A percentile compares a stretch with the other conserved stretches of the same genome.
phyloP scores from a whole-genome alignment of 92 coral and sea anemone species.

The Meandrina meandrites region DNA sequence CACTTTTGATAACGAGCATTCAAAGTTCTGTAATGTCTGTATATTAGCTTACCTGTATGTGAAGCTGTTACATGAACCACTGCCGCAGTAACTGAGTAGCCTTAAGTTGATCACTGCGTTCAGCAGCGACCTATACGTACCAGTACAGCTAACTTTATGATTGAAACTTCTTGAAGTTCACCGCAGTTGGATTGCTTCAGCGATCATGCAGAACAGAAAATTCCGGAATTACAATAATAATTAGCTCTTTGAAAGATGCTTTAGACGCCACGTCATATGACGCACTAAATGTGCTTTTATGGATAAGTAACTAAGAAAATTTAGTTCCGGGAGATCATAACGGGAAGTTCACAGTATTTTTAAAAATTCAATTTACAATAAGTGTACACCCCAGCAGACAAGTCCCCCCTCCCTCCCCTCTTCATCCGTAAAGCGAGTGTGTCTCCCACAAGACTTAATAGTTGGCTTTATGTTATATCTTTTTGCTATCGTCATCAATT shows the following conservation, averaged over 20 bases:
- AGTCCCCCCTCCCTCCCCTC: not conserved
- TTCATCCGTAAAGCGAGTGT: no score
- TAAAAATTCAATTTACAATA: not conserved
- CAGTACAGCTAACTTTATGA: not conserved
- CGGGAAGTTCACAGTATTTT: not conserved
- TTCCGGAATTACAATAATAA: not conserved
- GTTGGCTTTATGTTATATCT: no score
- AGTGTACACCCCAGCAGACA: not conserved
- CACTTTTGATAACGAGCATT: not conserved
- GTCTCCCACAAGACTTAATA: no score
- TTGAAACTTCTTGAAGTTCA: not conserved
- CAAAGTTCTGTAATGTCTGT: not conserved
- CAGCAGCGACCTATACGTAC: not conserved
- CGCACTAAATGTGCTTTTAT: not conserved
- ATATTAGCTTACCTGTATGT: not conserved
- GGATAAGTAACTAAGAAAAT: not conserved
- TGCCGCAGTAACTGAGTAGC: not conserved
- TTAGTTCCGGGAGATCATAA: not conserved
- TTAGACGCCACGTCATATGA: not conserved
- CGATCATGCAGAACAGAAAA: constrained; percentile 27
- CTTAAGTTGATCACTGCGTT: not conserved
- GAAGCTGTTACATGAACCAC: not conserved
- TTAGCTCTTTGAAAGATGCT: not conserved
- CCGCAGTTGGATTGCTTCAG: not conserved
- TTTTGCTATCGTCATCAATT: no score